phyloP scores from a whole-genome alignment of 2,113 vertebrate species.

The Spilogale gracilis region DNA sequence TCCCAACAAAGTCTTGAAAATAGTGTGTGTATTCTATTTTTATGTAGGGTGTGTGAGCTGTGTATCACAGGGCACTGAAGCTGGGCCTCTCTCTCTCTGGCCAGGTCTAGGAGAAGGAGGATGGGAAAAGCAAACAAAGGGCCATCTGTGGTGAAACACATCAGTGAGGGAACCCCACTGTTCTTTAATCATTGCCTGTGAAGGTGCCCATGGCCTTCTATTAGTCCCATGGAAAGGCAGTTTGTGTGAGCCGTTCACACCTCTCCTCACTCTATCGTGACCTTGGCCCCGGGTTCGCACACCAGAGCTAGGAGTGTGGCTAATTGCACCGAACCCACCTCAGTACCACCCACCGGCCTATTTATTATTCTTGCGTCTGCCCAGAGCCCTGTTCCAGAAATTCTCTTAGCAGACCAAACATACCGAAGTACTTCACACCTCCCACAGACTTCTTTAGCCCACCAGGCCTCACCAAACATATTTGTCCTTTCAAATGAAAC shows the following conservation, averaged over 20 bases:
- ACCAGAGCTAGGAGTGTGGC: neutral
- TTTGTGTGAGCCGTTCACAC: neutral
- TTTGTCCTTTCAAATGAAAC: constrained; percentile 60
- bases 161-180: neutral
- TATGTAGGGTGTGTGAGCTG: neutral
- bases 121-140: neutral
- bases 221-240: neutral
- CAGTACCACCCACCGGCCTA: neutral
- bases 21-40: neutral
- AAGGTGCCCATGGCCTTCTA: neutral
- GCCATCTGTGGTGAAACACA: neutral
- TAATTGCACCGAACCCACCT: neutral
- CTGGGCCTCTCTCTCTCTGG: neutral
- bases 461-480: constrained; percentile 53
- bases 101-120: neutral
- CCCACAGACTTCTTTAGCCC: constrained; percentile 41
- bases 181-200: neutral
- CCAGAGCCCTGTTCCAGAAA: constrained; percentile 50
- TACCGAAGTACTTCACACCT: constrained; percentile 46
- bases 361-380: neutral
- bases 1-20: neutral
- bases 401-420: neutral
- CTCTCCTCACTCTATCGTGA: neutral
- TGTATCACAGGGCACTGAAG: neutral
- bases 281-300: neutral